Percentiles rank a stretch among this genome's conserved stretches.
Conservation (phyloP, 1,140 invertebrate species). For the Aphaenogaster floridana region DNA sequence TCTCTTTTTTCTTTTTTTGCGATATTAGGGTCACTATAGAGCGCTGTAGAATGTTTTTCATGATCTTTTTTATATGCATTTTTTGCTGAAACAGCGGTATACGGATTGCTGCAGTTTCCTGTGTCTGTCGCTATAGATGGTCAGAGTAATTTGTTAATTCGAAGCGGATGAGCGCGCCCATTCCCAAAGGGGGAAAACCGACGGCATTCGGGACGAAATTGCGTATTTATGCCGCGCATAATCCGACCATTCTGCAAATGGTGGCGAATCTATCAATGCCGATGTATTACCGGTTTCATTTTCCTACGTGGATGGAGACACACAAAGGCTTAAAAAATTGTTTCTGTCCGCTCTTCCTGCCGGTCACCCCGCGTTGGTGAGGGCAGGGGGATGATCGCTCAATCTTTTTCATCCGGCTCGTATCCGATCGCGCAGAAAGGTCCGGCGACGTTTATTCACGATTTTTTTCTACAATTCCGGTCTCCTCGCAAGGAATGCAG, state of each 20-base stretch:
- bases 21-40: constrained; percentile 27
- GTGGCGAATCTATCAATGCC: constrained; percentile 85
- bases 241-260: constrained; percentile 84
- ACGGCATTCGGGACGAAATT: constrained; percentile 80
- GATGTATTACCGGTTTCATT: constrained; percentile 85
- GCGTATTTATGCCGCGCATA: constrained; percentile 85
- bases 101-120: constrained; percentile 58
- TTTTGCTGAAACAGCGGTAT: constrained; percentile 59
- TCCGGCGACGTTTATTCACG: constrained; percentile 67
- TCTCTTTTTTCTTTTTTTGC: constrained; percentile 43
- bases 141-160: constrained; percentile 77
- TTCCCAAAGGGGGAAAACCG: constrained; percentile 69
- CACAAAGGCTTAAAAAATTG: constrained; percentile 84
- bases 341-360: constrained; percentile 77
- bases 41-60: constrained; percentile 29
- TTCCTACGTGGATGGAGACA: constrained; percentile 83
- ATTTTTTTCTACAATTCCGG: constrained; percentile 62
- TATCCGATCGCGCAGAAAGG: constrained; percentile 43
- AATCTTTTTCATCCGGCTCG: constrained; percentile 80
- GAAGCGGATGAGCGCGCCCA: constrained; percentile 76
- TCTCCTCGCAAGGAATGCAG: background rate
- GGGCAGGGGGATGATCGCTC: constrained; percentile 80
- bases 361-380: constrained; percentile 25
- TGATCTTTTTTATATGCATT: constrained; percentile 37
- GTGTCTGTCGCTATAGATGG: constrained; percentile 69